These are phyloP conservation scores for Odocoileus hemionus DNA, from an alignment of 2,113 vertebrate genomes.

Conservation along the genomic window DNA sequence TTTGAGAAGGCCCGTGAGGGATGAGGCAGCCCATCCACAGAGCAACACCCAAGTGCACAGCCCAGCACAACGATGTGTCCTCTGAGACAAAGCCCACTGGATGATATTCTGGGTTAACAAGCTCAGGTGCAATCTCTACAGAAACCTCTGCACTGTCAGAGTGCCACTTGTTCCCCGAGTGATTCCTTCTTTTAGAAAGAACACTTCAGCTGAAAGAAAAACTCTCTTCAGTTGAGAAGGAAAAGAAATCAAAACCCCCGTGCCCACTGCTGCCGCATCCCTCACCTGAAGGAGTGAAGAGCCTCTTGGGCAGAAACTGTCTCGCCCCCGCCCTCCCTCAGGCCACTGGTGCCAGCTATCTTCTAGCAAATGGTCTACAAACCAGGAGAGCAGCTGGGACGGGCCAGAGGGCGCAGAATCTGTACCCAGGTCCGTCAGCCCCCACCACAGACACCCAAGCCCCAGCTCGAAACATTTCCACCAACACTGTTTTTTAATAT, in stretches of 20 bases:
- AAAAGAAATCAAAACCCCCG: conserved; percentile 22
- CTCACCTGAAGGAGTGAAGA: neutral
- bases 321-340: neutral
- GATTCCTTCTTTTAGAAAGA: conserved; percentile 32
- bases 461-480: neutral
- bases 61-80: neutral
- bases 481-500: neutral
- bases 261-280: neutral
- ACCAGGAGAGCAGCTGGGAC: neutral
- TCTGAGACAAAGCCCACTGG: neutral
- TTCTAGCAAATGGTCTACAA: neutral
- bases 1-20: neutral
- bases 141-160: neutral
- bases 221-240: conserved; percentile 33
- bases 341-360: neutral
- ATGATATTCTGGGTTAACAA: neutral
- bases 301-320: neutral
- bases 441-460: neutral
- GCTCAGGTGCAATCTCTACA: neutral
- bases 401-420: neutral
- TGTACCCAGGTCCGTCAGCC: neutral
- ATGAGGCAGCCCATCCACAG: neutral
- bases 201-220: conserved; percentile 47
- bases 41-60: neutral
- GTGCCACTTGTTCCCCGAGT: neutral